Conservation (phyloP, 2,113 vertebrate genomes). For the Petrocephalus zakoni region DNA sequence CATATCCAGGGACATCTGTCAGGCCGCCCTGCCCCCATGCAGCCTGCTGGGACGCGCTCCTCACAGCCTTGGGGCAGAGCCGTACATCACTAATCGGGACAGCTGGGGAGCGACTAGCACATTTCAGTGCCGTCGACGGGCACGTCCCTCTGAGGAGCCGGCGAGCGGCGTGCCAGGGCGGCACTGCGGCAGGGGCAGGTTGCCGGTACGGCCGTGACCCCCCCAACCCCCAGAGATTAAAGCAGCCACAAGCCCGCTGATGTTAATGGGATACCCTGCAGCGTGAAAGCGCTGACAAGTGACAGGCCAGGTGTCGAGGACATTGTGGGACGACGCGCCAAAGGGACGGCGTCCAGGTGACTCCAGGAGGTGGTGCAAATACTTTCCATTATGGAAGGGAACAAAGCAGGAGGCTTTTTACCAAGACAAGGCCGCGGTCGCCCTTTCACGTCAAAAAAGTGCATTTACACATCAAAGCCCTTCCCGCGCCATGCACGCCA, state of each 20-base stretch:
- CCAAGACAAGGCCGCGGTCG: not conserved
- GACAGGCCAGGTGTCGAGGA: conserved; percentile 10
- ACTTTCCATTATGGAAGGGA: not conserved
- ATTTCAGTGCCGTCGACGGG: not conserved
- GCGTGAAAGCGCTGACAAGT: conserved; percentile 16
- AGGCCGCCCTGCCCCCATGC: not conserved
- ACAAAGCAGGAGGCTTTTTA: not conserved
- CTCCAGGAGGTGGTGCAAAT: not conserved
- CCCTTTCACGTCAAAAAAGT: not conserved
- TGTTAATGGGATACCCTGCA: conserved; percentile 23
- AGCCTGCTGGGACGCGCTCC: not conserved
- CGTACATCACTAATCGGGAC: not conserved
- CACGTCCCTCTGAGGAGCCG: not conserved
- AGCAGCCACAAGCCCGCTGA: conserved; percentile 3
- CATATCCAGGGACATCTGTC: conserved; percentile 5
- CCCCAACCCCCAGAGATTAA: conserved; percentile 6
- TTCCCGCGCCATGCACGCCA: not conserved
- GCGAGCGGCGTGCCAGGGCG: not conserved
- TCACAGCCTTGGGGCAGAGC: not conserved
- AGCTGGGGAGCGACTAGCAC: not conserved
- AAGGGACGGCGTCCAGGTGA: not conserved
- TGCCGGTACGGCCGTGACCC: not conserved
- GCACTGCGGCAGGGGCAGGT: not conserved
- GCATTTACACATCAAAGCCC: not conserved
- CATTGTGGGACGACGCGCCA: not conserved